Evolutionary conservation across 2,888 invertebrate species (phyloP), one percentile per base, ranked within the genome.

Genomic region (Scrobipalpa costella): DNA sequence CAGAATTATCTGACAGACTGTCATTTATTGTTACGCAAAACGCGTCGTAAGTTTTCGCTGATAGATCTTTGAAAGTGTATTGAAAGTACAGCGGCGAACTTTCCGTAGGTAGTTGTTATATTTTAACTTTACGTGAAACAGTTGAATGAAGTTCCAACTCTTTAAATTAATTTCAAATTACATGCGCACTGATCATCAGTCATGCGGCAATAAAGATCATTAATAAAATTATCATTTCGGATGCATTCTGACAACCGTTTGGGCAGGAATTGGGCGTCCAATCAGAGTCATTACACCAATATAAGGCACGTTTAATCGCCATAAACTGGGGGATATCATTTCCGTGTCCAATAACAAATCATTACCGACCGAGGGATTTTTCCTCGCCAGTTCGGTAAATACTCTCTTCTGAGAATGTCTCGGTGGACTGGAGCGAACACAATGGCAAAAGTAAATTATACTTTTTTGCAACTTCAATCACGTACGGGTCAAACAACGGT

Each of bases 271-370:
- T 62, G 52, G 27, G 33, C 52, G 52, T 59, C 52, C 52, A 59
- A 63, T 63, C 61, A 61, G 44, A 27, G 38, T 50, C 50, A 50
- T 58, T 64, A 64, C 40, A 40, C 60, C 60, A 49, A 60, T 34
- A 60, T 40, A 57, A 49, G 19, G 36, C 40, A 59, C 60, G 36
- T 63, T 50, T 49, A 59, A 58, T 62, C 44, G 57, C 34, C 27
- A 34, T 38, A 33, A 21, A 36, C 50, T 57, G 52, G 38, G 38
- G 55, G 44, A 62, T 55, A 66, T 68, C 67, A 68, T 60, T 67
- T 67, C 65, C 60, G 63, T 62, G 67, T 68, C 67, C 58, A 68
- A 67, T 67, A 52, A 61, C 49, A n/a, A 36, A 58, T 61, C 65
- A 65, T 52, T 61, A 27, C 17, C 17, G 58, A 9, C 11, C n/a